Evolutionary conservation across 2,113 vertebrate species (phyloP), one percentile per base, ranked within the genome.

Genomic region (Pelobates fuscus): DNA sequence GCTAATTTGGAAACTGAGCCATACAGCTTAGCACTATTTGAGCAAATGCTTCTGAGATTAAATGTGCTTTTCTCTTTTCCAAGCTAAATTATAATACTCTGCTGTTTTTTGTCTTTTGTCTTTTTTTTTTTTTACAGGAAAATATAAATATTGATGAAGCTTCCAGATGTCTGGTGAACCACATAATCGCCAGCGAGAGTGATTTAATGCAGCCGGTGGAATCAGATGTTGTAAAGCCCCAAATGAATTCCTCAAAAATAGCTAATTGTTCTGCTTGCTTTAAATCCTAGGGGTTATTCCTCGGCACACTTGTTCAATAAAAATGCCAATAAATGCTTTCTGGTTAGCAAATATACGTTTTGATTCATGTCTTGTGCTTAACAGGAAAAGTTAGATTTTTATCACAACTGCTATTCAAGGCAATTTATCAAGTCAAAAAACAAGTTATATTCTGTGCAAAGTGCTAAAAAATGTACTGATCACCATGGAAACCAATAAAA

Each of bases 71-170:
- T 49, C 44, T 49, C 44, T 49, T 15, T 49, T 49, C 6, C 44
- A 49, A 49, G 12, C 11, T 17, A 46, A 46, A 8, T 11, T 46
- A 17, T 46, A 46, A 46, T 18, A 7, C 44, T 46, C 44, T 46
- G 18, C 21, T 57, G 2, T 57, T 57, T 57, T 15, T 77, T 5
- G 46, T 64, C 37, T 3, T 68, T 29, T n/a, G n/a, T n/a, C n/a
- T 54, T 80, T 37, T 71, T 25, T 76, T 80, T 46, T 11, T 77
- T 8, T 60, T 82, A 18, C 80, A 99, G 97, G 97, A 99, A 83
- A 97, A 98, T 52, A 88, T 96, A 82, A 98, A 98, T 86, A 96
- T 99, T 49, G 89, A 88, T 0, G 95, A 98, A 83, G 97, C 96
- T 26, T 94, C 95, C 70, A 94, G 93, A 84, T 95, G 95, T 85